Evolutionary conservation across 2,797 vertebrate genomes (phyloP).

Genomic region (Dendrocincla tyrannina): DNA sequence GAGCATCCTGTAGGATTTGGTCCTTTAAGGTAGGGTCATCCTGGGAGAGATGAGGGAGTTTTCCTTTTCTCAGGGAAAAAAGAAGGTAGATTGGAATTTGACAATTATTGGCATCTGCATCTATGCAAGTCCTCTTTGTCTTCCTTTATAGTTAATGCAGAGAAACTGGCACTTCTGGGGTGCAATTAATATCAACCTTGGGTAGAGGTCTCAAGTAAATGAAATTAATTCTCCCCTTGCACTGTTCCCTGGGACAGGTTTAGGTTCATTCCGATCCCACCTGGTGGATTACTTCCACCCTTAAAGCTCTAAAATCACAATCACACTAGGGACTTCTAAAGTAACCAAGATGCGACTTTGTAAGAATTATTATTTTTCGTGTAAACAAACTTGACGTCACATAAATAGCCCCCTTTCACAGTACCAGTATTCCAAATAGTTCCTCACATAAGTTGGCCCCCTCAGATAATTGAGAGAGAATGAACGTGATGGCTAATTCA

Average conservation of each 20-base stretch:
- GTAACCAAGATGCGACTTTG: neutral
- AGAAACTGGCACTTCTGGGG: neutral
- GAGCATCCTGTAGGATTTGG: neutral
- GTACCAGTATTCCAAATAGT: neutral
- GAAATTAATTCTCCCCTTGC: neutral
- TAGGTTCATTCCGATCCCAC: neutral
- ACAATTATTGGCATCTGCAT: neutral
- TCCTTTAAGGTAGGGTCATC: conserved; percentile 29
- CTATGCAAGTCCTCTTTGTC: neutral
- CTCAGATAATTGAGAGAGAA: neutral
- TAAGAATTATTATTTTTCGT: neutral
- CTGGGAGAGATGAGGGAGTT: conserved; percentile 12
- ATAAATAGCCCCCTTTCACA: neutral
- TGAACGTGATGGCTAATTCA: neutral
- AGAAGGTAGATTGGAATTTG: conserved; percentile 2
- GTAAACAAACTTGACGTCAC: neutral
- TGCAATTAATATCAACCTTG: neutral
- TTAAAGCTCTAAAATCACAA: neutral
- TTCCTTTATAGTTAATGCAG: neutral
- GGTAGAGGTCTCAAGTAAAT: neutral
- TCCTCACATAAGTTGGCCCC: neutral
- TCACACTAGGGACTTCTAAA: neutral
- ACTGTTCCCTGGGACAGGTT: neutral
- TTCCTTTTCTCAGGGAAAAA: neutral
- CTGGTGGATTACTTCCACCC: neutral